Percentiles rank a stretch among this genome's conserved stretches.
Conservation (phyloP, 1,140 invertebrate genomes). For the Drosophila orena region DNA sequence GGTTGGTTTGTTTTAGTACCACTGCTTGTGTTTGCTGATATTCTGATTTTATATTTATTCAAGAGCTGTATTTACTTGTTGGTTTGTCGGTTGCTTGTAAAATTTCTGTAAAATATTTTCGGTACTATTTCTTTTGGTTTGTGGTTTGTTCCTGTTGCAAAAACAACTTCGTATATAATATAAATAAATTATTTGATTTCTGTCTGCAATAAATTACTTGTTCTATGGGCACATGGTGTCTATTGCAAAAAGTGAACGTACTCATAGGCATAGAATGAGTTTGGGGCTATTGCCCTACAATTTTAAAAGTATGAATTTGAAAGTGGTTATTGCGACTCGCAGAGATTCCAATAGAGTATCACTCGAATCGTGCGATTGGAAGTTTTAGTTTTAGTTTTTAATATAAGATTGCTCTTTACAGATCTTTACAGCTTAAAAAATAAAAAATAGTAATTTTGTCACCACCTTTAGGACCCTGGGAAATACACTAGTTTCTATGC, state of each 20-base stretch:
- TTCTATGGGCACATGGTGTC: slow-evolving; percentile 81
- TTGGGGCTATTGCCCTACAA: slow-evolving; percentile 18
- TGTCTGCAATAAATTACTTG: slow-evolving; percentile 69
- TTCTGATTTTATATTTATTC: slow-evolving; percentile 15
- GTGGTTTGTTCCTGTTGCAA: slow-evolving; percentile 61
- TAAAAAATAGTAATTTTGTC: background rate
- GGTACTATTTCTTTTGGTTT: slow-evolving; percentile 72
- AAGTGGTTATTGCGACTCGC: no score
- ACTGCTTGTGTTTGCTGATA: slow-evolving; percentile 19
- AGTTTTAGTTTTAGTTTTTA: no score
- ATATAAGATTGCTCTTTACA: no score
- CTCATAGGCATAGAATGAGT: slow-evolving; percentile 2
- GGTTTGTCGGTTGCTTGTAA: slow-evolving; percentile 59
- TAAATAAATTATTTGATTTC: slow-evolving; percentile 76
- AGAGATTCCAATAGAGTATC: no score
- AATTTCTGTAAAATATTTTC: slow-evolving; percentile 80
- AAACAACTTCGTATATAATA: slow-evolving; percentile 72
- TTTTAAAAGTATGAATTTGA: background rate
- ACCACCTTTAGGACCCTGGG: background rate
- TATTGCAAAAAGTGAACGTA: slow-evolving; percentile 58
- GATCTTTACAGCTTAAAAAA: background rate
- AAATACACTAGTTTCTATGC: slow-evolving; percentile 4
- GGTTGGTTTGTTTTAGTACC: slow-evolving; percentile 23
- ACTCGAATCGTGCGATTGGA: background rate
- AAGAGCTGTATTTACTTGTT: slow-evolving; percentile 21